Conservation (phyloP, 2,797 vertebrate genomes). For the Phaenicophaeus curvirostris region DNA sequence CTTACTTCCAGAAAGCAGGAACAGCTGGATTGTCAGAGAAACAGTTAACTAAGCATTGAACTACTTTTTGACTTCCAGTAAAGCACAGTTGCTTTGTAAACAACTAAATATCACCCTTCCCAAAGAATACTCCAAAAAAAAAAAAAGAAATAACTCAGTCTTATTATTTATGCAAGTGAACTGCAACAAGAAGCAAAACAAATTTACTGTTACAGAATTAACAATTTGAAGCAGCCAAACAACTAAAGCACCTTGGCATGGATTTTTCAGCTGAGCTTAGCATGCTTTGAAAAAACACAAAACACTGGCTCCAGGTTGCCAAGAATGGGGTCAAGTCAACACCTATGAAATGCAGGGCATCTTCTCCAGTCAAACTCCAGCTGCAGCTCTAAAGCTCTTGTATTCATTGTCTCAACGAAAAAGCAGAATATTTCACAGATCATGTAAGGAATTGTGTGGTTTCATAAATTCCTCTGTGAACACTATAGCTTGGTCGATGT, state of each 20-base stretch:
- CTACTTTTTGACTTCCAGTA: conserved; percentile 33
- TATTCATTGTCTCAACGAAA: not conserved
- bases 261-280: not conserved
- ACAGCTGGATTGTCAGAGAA: not conserved
- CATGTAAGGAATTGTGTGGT: not conserved
- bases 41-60: not conserved
- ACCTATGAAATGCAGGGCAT: not conserved
- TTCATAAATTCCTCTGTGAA: not conserved
- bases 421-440: not conserved
- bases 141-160: not conserved
- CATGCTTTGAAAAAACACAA: not conserved
- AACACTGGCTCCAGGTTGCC: not conserved
- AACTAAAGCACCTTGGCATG: not conserved
- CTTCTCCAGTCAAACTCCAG: not conserved
- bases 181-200: not conserved
- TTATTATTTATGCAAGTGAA: not conserved
- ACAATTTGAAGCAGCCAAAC: not conserved
- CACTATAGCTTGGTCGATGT: not conserved
- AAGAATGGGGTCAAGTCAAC: not conserved
- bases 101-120: not conserved
- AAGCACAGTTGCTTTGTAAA: conserved; percentile 25
- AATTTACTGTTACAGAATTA: not conserved
- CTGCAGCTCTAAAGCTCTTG: not conserved
- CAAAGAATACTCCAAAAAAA: not conserved
- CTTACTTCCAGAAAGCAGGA: not conserved